Percentiles rank a stretch among this genome's conserved stretches.
Evolutionary conservation across 2,797 vertebrate species (phyloP).

Genomic region (Mus minutoides): DNA sequence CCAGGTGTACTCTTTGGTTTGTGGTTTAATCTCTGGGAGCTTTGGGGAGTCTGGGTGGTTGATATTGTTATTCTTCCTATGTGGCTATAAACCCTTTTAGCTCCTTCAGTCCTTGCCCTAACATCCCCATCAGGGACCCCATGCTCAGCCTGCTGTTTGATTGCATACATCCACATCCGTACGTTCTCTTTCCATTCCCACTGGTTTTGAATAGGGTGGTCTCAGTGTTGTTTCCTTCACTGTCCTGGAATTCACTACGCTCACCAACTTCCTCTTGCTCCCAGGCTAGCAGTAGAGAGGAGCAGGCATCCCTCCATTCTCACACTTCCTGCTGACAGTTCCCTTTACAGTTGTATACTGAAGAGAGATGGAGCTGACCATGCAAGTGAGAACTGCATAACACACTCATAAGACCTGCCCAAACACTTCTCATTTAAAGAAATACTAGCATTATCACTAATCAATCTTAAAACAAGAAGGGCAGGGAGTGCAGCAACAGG

Average conservation of each 20-base stretch:
- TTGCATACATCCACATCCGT: too few relatives aligned
- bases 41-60: too few relatives aligned
- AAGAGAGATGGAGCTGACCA: neutral
- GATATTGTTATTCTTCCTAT: too few relatives aligned
- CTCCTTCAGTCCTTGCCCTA: too few relatives aligned
- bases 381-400: neutral
- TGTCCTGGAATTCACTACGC: neutral
- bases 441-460: neutral
- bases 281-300: neutral
- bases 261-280: neutral
- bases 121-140: too few relatives aligned
- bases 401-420: neutral
- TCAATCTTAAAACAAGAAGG: conserved; percentile 29
- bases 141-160: too few relatives aligned
- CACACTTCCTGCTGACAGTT: neutral
- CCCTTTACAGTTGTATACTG: neutral
- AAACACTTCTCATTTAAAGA: neutral
- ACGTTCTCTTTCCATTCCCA: neutral
- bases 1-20: too few relatives aligned
- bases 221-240: neutral
- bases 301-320: neutral
- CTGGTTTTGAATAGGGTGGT: neutral
- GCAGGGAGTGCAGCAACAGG: neutral
- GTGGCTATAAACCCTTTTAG: too few relatives aligned
- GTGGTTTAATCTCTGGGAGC: too few relatives aligned